phyloP scores from a whole-genome alignment of 1,140 invertebrate genomes.

The Hetaerina americana region DNA sequence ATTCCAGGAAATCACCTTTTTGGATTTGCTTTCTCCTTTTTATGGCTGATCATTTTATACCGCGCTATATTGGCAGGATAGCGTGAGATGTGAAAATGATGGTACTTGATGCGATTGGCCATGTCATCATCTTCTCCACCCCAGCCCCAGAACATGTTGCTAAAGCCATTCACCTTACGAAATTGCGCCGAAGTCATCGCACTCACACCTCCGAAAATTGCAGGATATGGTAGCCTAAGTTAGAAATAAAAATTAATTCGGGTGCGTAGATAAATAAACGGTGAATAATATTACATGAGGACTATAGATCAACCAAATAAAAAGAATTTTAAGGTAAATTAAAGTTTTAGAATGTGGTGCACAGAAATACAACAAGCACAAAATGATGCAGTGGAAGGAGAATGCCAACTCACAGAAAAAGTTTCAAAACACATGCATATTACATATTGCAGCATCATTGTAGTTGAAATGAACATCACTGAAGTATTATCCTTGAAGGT shows the following conservation, averaged over 20 bases:
- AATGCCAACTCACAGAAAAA: no score
- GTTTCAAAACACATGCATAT: no score
- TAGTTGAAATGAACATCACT: no score
- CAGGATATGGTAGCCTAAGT: slow-evolving; percentile 68
- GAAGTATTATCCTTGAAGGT: no score
- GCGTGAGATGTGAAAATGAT: slow-evolving; percentile 67
- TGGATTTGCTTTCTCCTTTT: slow-evolving; percentile 76
- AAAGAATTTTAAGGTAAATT: no score
- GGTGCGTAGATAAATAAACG: no score
- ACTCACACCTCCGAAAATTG: slow-evolving; percentile 81
- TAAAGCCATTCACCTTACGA: slow-evolving; percentile 74
- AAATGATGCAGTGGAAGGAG: no score
- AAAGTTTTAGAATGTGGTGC: no score
- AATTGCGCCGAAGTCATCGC: slow-evolving; percentile 73
- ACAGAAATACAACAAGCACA: no score
- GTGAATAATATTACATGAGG: no score
- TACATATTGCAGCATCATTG: no score
- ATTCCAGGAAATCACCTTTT: slow-evolving; percentile 46
- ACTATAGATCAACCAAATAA: no score
- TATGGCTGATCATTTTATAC: slow-evolving; percentile 83
- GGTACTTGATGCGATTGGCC: slow-evolving; percentile 66
- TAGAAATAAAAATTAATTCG: slow-evolving; percentile 18
- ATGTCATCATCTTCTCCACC: slow-evolving; percentile 89
- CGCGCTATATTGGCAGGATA: slow-evolving; percentile 76
- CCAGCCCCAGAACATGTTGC: slow-evolving; percentile 87